Evolutionary conservation across 2,888 invertebrate species (phyloP).

Genomic region (Acrocyrtus sp.): DNA sequence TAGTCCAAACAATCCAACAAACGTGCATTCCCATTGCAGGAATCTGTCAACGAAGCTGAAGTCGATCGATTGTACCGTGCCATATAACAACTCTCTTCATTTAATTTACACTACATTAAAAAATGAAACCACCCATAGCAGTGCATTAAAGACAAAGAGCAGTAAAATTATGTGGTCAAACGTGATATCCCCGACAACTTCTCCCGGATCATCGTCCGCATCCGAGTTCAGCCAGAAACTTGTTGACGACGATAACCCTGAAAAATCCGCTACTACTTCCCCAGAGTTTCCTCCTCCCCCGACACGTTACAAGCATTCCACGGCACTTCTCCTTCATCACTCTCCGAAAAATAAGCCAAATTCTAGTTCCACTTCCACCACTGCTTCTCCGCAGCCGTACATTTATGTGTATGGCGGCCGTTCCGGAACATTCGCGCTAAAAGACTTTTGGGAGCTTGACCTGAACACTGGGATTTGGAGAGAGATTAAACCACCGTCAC

Average conservation of each 20-base stretch:
- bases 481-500: constrained; percentile 63
- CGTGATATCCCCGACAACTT: constrained; percentile 28
- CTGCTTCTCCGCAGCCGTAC: constrained; percentile 66
- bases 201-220: not conserved
- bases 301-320: constrained; percentile 34
- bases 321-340: constrained; percentile 15
- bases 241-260: not conserved
- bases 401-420: constrained; percentile 87
- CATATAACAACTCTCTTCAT: too few relatives aligned
- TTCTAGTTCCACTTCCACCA: not conserved
- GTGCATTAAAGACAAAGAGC: too few relatives aligned
- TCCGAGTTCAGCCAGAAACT: not conserved
- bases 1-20: too few relatives aligned
- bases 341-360: not conserved
- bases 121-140: too few relatives aligned
- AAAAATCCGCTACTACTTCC: not conserved
- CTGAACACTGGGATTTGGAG: constrained; percentile 70
- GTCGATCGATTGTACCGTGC: too few relatives aligned
- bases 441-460: constrained; percentile 87
- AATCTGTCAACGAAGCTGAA: too few relatives aligned
- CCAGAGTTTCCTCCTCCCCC: constrained; percentile 17
- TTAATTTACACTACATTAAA: too few relatives aligned
- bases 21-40: too few relatives aligned
- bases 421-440: constrained; percentile 81
- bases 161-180: constrained; percentile 55